Conservation (phyloP, 1,140 invertebrate species). For the Meteorus sp. region DNA sequence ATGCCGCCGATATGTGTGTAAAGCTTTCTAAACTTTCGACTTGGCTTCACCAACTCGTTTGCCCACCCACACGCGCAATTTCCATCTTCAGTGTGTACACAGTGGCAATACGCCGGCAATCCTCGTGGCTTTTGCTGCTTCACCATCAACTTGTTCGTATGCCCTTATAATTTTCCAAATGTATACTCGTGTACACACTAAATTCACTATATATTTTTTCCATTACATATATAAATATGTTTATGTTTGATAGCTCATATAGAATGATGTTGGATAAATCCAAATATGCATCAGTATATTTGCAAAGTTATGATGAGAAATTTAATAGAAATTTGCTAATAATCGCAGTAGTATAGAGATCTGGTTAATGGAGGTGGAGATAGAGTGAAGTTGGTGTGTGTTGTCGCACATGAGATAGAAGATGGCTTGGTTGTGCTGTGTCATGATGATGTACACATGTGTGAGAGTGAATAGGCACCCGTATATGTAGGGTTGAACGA, state of each 20-base stretch:
- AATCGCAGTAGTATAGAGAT: too few species aligned
- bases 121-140: conserved; percentile 1
- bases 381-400: too few species aligned
- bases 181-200: not conserved
- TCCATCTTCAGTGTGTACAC: too few species aligned
- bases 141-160: too few species aligned
- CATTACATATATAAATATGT: not conserved
- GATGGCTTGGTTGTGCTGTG: too few species aligned
- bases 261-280: not conserved
- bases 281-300: not conserved
- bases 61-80: not conserved
- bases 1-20: conserved; percentile 7
- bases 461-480: too few species aligned
- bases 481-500: too few species aligned
- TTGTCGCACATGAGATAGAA: too few species aligned
- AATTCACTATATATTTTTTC: not conserved
- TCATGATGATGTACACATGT: too few species aligned
- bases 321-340: not conserved
- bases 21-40: conserved; percentile 16
- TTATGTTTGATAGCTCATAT: too few species aligned
- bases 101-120: not conserved
- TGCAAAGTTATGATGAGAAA: not conserved
- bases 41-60: not conserved
- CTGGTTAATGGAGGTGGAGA: too few species aligned
- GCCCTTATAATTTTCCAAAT: not conserved